Evolutionary conservation across 2,113 vertebrate species (phyloP), one percentile per base, ranked within the genome.

Genomic region (Vanacampus margaritifer): DNA sequence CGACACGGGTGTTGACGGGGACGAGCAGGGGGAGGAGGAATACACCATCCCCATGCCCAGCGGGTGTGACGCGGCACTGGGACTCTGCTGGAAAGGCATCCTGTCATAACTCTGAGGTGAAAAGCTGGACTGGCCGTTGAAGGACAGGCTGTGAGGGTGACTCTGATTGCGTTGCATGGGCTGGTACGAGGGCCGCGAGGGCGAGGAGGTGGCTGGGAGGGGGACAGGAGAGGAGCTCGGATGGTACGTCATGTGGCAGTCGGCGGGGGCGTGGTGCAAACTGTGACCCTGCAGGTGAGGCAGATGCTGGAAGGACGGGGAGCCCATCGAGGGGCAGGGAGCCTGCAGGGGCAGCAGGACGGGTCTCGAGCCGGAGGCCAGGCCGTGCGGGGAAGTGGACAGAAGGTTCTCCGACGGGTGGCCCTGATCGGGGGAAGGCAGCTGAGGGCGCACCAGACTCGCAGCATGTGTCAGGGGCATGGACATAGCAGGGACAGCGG

Each of bases 231-330:
- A 82, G 73, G 92, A 84, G 83, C 92, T 89, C 53, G 93, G 89
- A 76, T 96, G 94, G 91, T 95, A 98, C 75, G 93, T 86, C 79
- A 96, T 89, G 61, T 94, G 95, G 92, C 94, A 95, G 82, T 98
- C 94, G 64, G 94, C 87, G 67, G 92, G 91, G 3, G 91, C 80
- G 82, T 92, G 93, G 81, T 92, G 94, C 74, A 96, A 89, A 83
- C 92, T 92, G 80, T 84, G 93, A 81, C 90, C 91, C 80, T 95
- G 95, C 75, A 96, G 90, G 50, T 94, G 94, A 70, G 95, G 88
- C 92, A 98, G 88, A 87, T 94, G 94, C 84, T 94, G 90, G 79
- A 94, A 94, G 61, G 93, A 82, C 5, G 95, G 89, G 76, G 94
- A 91, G 84, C 94, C 89, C 91, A 98, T 87, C 43, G 95, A 85